Evolutionary conservation across 2,888 invertebrate species (phyloP), one percentile per base, ranked within the genome.

Genomic region (Hirtodrosophila histrioides): DNA sequence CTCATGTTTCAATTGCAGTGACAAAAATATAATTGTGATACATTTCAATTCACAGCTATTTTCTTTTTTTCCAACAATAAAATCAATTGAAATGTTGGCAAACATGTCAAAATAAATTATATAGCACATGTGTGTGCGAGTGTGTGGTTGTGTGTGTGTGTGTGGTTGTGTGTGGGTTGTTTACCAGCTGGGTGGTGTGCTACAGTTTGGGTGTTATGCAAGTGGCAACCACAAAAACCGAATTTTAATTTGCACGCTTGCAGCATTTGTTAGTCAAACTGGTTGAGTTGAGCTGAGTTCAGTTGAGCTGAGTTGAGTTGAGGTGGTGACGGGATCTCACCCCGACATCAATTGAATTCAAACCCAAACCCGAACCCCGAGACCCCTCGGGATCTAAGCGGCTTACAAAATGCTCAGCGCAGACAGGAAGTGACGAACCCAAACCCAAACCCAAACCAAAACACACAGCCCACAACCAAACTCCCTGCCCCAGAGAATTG

Each of bases 21-120:
- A 62, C 48, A 58, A 49, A 69, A 50, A 54, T 71, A 69, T 86
- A 88, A 88, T 83, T 88, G 88, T 86, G 88, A 83, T 88, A 88
- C 79, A 88, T 83, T 86, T 86, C 88, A 75, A 58, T 67, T 65
- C 77, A 72, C 57, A 65, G 72, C 58, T 75, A 65, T 72, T 63
- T 76, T 67, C 56, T 70, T 41, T 74, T 39, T 48, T 35, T 33
- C 61, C 66, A 75, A 90, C 90, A 90, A 91, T 89, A 71, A 85
- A 90, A 88, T 88, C 91, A 91, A 91, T 90, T 89, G 88, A 90
- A 90, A 90, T 91, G 91, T 91, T 91, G 88, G 89, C 86, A 90
- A 91, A 91, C 91, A 91, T 91, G 91, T 90, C 91, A 91, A 88
- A 88, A 86, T 88, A 89, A 90, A 91, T 91, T 91, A 90, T 87